A percentile compares a stretch with the other conserved stretches of the same genome.
phyloP scores from a whole-genome alignment of 2,888 invertebrate genomes.

The Entomobrya proxima region DNA sequence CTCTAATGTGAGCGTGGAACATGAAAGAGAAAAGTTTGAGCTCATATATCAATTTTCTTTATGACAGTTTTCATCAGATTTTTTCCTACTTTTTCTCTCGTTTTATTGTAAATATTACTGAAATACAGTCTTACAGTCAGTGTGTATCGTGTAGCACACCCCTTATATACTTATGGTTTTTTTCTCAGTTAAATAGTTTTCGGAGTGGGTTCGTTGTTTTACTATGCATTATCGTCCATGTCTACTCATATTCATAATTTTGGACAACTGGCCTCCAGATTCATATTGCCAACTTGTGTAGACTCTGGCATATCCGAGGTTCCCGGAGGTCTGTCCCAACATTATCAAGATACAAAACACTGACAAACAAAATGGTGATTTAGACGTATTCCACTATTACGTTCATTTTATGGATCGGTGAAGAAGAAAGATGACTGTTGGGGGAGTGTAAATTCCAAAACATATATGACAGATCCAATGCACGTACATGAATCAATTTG shows the following conservation, averaged over 20 bases:
- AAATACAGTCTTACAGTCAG: background rate
- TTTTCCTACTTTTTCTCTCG: conserved; percentile 5
- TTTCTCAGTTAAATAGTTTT: background rate
- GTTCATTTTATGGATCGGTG: conserved; percentile 41
- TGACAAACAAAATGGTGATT: background rate
- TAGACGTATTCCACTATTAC: background rate
- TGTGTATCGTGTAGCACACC: background rate
- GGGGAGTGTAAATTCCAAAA: conserved; percentile 11
- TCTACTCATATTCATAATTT: conserved; percentile 35
- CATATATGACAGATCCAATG: conserved; percentile 7
- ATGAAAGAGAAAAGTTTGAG: conserved; percentile 51
- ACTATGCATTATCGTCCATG: conserved; percentile 26
- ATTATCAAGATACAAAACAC: background rate
- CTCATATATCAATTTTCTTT: conserved; percentile 68
- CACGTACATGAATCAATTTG: conserved; percentile 42
- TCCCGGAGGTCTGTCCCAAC: background rate
- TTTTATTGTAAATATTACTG: conserved; percentile 1
- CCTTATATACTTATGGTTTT: background rate
- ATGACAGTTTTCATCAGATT: conserved; percentile 57
- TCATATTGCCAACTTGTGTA: background rate
- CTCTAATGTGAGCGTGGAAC: conserved; percentile 15
- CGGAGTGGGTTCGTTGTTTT: background rate
- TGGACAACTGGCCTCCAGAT: conserved; percentile 40
- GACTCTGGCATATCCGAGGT: background rate
- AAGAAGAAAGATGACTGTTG: conserved; percentile 37